phyloP scores from a whole-genome alignment of 2,888 invertebrate genomes.

The Sabatieria punctata region DNA sequence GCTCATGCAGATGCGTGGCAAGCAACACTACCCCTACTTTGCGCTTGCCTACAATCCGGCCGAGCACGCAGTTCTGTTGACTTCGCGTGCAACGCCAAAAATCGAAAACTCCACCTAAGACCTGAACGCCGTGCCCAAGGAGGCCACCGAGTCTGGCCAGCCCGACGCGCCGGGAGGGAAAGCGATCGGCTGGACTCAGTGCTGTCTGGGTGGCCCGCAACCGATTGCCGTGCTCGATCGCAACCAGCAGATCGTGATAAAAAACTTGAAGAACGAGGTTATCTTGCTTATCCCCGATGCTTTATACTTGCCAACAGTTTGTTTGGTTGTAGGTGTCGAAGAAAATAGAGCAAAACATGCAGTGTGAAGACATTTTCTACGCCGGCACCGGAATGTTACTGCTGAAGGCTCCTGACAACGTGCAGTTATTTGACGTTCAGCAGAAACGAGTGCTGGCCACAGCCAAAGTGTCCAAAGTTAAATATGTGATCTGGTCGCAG shows the following conservation, averaged over 20 bases:
- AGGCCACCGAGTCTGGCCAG: slow-evolving; percentile 40
- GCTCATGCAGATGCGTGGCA: slow-evolving; percentile 67
- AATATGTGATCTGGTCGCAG: slow-evolving; percentile 72
- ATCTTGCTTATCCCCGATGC: background rate
- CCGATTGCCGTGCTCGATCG: slow-evolving; percentile 89
- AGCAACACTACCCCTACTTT: slow-evolving; percentile 34
- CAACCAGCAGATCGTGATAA: slow-evolving; percentile 52
- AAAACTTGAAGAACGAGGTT: slow-evolving; percentile 80
- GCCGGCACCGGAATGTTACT: slow-evolving; percentile 94
- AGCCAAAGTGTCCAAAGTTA: slow-evolving; percentile 33
- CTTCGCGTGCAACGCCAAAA: slow-evolving; percentile 54
- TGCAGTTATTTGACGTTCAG: slow-evolving; percentile 90
- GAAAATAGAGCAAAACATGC: slow-evolving; percentile 50
- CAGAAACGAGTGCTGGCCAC: slow-evolving; percentile 55
- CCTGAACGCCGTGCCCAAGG: slow-evolving; percentile 68
- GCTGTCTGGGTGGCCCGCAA: slow-evolving; percentile 94
- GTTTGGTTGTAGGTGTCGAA: slow-evolving; percentile 49
- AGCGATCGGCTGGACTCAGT: slow-evolving; percentile 69
- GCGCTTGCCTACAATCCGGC: slow-evolving; percentile 94
- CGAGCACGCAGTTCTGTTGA: slow-evolving; percentile 77
- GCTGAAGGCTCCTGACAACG: slow-evolving; percentile 67
- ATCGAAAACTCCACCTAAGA: slow-evolving; percentile 83
- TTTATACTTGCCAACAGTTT: background rate
- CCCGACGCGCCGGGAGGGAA: slow-evolving; percentile 32
- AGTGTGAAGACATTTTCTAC: slow-evolving; percentile 91